Percentiles rank a stretch among this genome's conserved stretches.
Evolutionary conservation across 2,113 vertebrate species (phyloP).

Genomic region (Channa argus): DNA sequence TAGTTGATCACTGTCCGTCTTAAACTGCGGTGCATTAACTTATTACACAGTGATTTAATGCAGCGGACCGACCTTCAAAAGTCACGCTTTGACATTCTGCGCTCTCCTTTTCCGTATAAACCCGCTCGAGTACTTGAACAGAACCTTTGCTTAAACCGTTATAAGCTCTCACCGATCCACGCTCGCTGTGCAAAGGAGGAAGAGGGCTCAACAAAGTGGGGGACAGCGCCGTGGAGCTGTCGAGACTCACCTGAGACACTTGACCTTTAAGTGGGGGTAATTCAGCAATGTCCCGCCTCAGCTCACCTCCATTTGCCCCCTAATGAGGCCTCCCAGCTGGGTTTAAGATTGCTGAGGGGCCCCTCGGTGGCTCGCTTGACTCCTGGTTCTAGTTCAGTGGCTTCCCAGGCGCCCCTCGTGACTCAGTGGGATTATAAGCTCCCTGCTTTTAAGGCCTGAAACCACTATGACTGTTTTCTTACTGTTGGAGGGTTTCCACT

Average conservation of each 20-base stretch:
- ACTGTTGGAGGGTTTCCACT: slow-evolving; percentile 39
- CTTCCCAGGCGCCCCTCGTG: slow-evolving; percentile 63
- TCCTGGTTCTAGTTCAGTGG: slow-evolving; percentile 59
- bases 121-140: slow-evolving; percentile 33
- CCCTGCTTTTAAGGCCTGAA: slow-evolving; percentile 48
- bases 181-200: slow-evolving; percentile 3
- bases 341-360: slow-evolving; percentile 3
- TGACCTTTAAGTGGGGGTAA: slow-evolving; percentile 43
- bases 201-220: slow-evolving; percentile 9
- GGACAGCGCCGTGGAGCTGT: slow-evolving; percentile 3
- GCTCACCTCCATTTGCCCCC: slow-evolving; percentile 36
- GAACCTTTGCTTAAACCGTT: slow-evolving; percentile 38
- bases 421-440: slow-evolving; percentile 57
- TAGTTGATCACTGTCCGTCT: slow-evolving; percentile 31
- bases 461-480: slow-evolving; percentile 21
- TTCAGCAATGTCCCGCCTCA: slow-evolving; percentile 33
- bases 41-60: slow-evolving; percentile 32
- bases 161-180: slow-evolving; percentile 34
- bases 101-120: slow-evolving; percentile 30
- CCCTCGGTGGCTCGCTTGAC: slow-evolving; percentile 34
- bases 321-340: slow-evolving; percentile 39
- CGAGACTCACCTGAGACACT: slow-evolving; percentile 55
- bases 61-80: slow-evolving; percentile 5
- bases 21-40: slow-evolving; percentile 20
- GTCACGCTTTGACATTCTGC: slow-evolving; percentile 48